Percentiles rank a stretch among this genome's conserved stretches.
Conservation (phyloP, 1,140 invertebrate genomes). For the Drusus annulatus region DNA sequence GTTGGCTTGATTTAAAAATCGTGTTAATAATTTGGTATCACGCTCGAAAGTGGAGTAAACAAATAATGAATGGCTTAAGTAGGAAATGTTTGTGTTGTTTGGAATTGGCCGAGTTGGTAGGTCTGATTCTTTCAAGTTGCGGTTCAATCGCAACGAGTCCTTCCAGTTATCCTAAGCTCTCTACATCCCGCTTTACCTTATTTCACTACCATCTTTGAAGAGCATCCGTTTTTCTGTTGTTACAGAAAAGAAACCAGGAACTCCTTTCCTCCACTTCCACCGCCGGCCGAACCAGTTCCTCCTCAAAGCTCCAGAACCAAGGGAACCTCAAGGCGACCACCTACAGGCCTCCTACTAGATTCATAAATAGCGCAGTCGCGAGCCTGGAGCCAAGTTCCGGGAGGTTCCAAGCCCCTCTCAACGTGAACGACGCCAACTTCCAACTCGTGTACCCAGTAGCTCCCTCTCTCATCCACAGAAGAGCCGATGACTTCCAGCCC, state of each 20-base stretch:
- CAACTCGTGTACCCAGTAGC: conserved; percentile 55
- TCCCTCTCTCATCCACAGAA: conserved; percentile 59
- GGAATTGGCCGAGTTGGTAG: background rate
- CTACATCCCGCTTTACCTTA: conserved; percentile 21
- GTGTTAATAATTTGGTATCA: no score
- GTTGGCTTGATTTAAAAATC: no score
- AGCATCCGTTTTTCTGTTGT: conserved; percentile 64
- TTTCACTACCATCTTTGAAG: conserved; percentile 55
- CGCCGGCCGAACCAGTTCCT: conserved; percentile 54
- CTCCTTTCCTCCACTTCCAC: conserved; percentile 60
- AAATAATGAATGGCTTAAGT: no score
- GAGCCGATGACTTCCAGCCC: conserved; percentile 62
- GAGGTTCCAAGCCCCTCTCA: conserved; percentile 56
- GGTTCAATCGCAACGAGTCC: background rate
- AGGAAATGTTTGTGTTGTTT: background rate
- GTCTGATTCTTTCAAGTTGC: background rate
- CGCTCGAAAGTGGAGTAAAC: no score
- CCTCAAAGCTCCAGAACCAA: conserved; percentile 55
- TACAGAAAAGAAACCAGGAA: conserved; percentile 71
- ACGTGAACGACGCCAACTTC: conserved; percentile 62
- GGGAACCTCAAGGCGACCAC: conserved; percentile 63
- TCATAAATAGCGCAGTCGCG: conserved; percentile 61
- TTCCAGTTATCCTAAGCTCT: conserved; percentile 3
- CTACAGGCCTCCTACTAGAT: conserved; percentile 64
- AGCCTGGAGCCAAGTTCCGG: conserved; percentile 56